Percentiles rank a stretch among this genome's conserved stretches.
These are phyloP conservation scores for Trachemys scripta DNA, from an alignment of 2,113 vertebrate species.

Conservation along the genomic window DNA sequence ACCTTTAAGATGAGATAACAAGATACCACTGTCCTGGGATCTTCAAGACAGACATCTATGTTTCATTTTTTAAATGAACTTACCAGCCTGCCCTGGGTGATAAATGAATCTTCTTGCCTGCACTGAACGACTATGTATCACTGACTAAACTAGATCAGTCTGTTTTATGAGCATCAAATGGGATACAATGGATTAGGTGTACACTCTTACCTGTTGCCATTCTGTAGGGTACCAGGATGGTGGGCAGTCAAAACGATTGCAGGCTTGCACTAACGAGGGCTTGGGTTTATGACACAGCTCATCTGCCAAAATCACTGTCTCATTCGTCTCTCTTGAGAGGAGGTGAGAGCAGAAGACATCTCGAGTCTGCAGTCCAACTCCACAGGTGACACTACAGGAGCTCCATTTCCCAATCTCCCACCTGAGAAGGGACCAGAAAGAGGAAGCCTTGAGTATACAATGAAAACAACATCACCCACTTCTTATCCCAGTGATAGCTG, in stretches of 20 bases:
- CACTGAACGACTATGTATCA: background rate
- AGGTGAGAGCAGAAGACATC: constrained; percentile 88
- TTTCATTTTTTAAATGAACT: background rate
- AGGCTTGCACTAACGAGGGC: constrained; percentile 89
- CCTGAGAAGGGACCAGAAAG: constrained; percentile 78
- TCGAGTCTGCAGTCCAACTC: constrained; percentile 92
- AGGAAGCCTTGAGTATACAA: constrained; percentile 27
- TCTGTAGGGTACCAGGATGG: constrained; percentile 89
- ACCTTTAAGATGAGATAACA: background rate
- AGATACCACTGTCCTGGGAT: background rate
- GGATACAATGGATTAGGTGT: background rate
- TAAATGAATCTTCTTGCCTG: background rate
- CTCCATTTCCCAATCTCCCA: constrained; percentile 94
- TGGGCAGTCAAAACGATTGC: constrained; percentile 96
- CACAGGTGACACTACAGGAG: constrained; percentile 92
- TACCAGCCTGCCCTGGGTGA: background rate
- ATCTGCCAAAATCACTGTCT: constrained; percentile 83
- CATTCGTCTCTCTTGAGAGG: constrained; percentile 84
- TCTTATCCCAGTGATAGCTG: background rate
- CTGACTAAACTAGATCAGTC: background rate
- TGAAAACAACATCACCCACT: background rate
- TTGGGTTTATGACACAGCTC: constrained; percentile 88
- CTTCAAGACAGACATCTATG: background rate
- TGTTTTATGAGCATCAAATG: background rate
- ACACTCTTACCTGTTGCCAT: constrained; percentile 89